These are phyloP conservation scores for Laticauda laticaudata DNA, from an alignment of 2,113 vertebrate species.

Conservation along the genomic window DNA sequence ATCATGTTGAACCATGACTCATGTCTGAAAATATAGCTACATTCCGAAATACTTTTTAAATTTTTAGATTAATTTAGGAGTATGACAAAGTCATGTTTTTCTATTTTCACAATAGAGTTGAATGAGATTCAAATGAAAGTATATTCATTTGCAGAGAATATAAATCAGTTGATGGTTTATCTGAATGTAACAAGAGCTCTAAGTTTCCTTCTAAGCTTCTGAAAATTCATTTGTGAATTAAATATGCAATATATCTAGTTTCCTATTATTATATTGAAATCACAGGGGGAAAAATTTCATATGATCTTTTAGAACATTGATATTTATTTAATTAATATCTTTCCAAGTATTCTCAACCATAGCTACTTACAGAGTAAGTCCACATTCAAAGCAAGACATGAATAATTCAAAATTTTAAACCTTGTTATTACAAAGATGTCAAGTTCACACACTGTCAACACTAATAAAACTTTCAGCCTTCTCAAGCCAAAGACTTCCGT, in stretches of 20 bases:
- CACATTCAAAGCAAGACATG: constrained; percentile 53
- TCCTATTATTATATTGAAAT: constrained; percentile 30
- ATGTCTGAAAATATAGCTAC: neutral
- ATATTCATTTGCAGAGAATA: constrained; percentile 1
- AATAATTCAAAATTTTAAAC: constrained; percentile 68
- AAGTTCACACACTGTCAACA: constrained; percentile 70
- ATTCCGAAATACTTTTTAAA: constrained; percentile 39
- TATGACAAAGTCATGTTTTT: neutral
- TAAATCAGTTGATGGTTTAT: constrained; percentile 4
- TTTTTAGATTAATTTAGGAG: neutral
- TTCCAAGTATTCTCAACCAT: constrained; percentile 12
- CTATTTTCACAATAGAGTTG: constrained; percentile 26
- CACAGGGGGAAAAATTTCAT: constrained; percentile 41
- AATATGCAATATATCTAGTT: constrained; percentile 6
- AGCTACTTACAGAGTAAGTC: constrained; percentile 59
- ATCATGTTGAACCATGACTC: neutral
- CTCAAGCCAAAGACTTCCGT: constrained; percentile 53
- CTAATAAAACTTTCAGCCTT: constrained; percentile 66
- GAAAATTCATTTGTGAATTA: neutral
- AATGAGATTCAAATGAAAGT: neutral
- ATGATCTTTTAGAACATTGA: constrained; percentile 53
- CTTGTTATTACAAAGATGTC: constrained; percentile 69
- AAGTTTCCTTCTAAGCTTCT: constrained; percentile 1
- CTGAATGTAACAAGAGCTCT: neutral
- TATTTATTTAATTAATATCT: constrained; percentile 68